Evolutionary conservation across 2,888 invertebrate species (phyloP).

Genomic region (Unio delphinus): DNA sequence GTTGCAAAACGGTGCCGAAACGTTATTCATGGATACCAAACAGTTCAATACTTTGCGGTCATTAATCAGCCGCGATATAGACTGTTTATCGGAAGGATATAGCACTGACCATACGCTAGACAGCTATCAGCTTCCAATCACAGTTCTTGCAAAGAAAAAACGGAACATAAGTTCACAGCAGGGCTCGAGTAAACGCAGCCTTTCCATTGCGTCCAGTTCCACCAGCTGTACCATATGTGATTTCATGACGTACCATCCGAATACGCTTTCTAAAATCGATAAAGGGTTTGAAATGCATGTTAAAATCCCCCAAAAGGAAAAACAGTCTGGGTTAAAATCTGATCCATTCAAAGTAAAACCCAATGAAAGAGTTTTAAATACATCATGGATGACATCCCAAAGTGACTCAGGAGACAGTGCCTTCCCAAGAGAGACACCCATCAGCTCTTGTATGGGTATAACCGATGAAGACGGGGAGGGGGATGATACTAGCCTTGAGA

Average conservation of each 20-base stretch:
- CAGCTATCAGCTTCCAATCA: constrained; percentile 45
- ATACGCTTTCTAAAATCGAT: constrained; percentile 19
- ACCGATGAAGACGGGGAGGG: constrained; percentile 48
- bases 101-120: constrained; percentile 46
- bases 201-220: constrained; percentile 39
- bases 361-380: neutral
- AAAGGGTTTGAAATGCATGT: constrained; percentile 20
- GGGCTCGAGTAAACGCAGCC: neutral
- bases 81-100: constrained; percentile 46
- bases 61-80: constrained; percentile 35
- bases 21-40: constrained; percentile 12
- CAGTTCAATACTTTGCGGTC: constrained; percentile 33
- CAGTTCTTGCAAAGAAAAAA: constrained; percentile 38
- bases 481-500: constrained; percentile 55
- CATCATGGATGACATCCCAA: constrained; percentile 15
- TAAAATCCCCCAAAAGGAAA: constrained; percentile 22
- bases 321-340: neutral
- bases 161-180: constrained; percentile 9
- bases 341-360: neutral
- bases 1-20: constrained; percentile 18
- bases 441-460: constrained; percentile 27
- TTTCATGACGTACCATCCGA: constrained; percentile 28
- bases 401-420: constrained; percentile 61
- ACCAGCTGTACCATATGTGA: constrained; percentile 48
- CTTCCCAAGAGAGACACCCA: constrained; percentile 48